Evolutionary conservation across 2,888 invertebrate species (phyloP), one percentile per base, ranked within the genome.

Genomic region (Leptothorax acervorum): DNA sequence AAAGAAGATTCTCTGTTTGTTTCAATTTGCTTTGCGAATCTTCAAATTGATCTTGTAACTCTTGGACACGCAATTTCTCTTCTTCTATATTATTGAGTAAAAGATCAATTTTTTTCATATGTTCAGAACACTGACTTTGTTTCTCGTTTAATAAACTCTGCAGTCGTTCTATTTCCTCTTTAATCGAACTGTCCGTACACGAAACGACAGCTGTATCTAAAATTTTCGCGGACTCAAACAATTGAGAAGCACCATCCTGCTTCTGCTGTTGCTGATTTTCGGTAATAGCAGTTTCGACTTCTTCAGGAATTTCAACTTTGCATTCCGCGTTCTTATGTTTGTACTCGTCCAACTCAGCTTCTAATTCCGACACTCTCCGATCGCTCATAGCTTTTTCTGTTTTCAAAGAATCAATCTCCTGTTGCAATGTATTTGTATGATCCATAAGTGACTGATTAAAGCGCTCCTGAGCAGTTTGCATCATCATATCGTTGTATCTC

Each of bases 401-500:
- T 84, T 73, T 86, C 66, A 87, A 82, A 39, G 45, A 78, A n/a
- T 87, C 86, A 23, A 12, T 90, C 86, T 85, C 95, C 92, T 86
- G 94, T 92, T 88, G 95, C n/a, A 89, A 71, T 8, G 62, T 65
- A 11, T 68, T 63, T 31, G 62, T 88, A 6, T 60, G 62, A 11
- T 86, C 66, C n/a, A 55, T 28, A 6, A 90, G 84, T 4, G 63
- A 68, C 6, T 95, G 95, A 85, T 96, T 96, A 35, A 95, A 93
- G 85, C 96, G 95, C 3, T 94, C 93, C 86, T 95, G 95, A 35
- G 94, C 93, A 9, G 87, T 88, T 28, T 90, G 87, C 86, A 96
- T 96, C 84, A 97, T 95, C 82, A 96, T 95, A 90, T 96, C 96
- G 1, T 96, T 96, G 90, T 96, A 96, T 3, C 96, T 95, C 60